These are phyloP conservation scores for Dendrocincla fuliginosa DNA, from an alignment of 2,797 vertebrate genomes.

Conservation along the genomic window DNA sequence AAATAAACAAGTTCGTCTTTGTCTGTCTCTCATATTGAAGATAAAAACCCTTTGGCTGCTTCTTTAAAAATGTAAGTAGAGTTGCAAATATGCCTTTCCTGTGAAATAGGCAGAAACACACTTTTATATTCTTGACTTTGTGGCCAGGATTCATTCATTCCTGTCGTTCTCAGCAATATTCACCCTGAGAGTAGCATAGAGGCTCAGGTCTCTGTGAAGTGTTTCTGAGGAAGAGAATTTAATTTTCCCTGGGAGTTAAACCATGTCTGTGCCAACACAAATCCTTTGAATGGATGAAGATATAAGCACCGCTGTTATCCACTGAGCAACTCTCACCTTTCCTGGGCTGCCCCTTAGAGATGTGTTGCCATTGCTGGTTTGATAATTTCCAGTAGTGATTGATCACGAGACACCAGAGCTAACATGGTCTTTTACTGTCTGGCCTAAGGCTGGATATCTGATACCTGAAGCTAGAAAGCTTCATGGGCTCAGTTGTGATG, in stretches of 20 bases:
- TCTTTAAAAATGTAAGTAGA: not conserved
- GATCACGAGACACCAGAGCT: not conserved
- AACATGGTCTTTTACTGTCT: not conserved
- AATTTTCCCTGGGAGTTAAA: not conserved
- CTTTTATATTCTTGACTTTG: not conserved
- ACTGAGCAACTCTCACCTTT: not conserved
- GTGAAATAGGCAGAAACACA: not conserved
- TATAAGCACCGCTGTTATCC: not conserved
- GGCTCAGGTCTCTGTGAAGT: not conserved
- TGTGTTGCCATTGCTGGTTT: not conserved
- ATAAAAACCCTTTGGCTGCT: not conserved
- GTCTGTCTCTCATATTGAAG: not conserved
- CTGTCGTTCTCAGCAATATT: not conserved
- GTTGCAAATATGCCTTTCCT: not conserved
- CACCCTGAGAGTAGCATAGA: not conserved
- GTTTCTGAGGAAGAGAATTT: not conserved
- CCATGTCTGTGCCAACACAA: not conserved
- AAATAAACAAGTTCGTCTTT: constrained; percentile 43
- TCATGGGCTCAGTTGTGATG: not conserved
- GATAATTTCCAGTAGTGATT: not conserved
- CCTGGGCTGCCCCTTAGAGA: not conserved
- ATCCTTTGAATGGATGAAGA: not conserved
- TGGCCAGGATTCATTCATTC: not conserved
- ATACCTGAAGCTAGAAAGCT: not conserved
- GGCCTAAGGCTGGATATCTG: not conserved